Conservation (phyloP, 1,140 invertebrate genomes). For the Mya arenaria region DNA sequence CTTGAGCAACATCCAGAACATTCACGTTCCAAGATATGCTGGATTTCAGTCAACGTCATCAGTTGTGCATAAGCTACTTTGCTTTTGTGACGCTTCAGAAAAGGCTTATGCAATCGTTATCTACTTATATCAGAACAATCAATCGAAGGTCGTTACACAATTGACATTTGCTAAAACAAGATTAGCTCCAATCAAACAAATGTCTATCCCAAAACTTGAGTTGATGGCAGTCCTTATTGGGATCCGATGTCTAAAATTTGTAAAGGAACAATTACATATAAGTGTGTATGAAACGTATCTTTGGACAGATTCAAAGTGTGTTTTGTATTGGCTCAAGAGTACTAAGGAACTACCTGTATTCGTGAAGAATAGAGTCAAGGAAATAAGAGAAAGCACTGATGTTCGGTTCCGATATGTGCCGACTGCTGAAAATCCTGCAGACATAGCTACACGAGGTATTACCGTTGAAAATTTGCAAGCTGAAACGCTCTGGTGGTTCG, state of each 20-base stretch:
- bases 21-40: neutral
- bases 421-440: neutral
- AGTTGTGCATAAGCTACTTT: no score
- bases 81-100: constrained; percentile 35
- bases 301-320: neutral
- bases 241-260: neutral
- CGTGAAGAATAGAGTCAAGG: neutral
- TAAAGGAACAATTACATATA: neutral
- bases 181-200: neutral
- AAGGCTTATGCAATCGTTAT: constrained; percentile 12
- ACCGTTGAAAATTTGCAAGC: neutral
- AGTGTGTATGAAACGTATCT: neutral
- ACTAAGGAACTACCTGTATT: neutral
- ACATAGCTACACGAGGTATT: neutral
- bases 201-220: constrained; percentile 6
- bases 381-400: neutral
- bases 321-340: neutral
- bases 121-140: constrained; percentile 1
- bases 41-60: no score
- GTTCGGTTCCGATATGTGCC: neutral
- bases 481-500: neutral
- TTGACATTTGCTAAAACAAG: constrained; percentile 16
- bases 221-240: constrained; percentile 21
- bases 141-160: neutral
- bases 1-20: neutral